A percentile compares a stretch with the other conserved stretches of the same genome.
phyloP scores from a whole-genome alignment of 1,140 invertebrate species.

The Zaprionus tsacasi region DNA sequence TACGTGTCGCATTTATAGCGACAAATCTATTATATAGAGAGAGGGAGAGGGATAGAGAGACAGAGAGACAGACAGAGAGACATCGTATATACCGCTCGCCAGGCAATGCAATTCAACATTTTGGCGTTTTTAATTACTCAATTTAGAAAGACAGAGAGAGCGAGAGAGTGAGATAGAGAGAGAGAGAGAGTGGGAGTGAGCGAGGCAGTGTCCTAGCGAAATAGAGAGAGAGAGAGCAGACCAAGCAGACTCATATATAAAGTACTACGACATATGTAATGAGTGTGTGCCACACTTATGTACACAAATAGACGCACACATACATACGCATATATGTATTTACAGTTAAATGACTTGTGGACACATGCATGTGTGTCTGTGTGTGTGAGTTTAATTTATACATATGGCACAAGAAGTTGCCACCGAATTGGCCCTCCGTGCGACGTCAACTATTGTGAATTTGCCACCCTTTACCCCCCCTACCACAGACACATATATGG shows the following conservation, averaged over 20 bases:
- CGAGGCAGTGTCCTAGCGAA: not conserved
- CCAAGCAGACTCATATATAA: slow-evolving; percentile 16
- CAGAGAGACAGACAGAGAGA: not conserved
- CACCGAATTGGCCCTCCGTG: slow-evolving; percentile 37
- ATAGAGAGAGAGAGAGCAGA: not conserved
- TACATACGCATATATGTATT: not conserved
- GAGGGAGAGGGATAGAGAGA: not conserved
- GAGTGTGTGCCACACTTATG: not conserved
- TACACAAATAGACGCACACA: slow-evolving; percentile 9
- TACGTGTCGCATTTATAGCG: slow-evolving; percentile 13
- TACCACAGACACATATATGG: not conserved
- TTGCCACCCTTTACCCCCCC: slow-evolving; percentile 5
- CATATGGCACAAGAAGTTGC: slow-evolving; percentile 46
- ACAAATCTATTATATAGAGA: not conserved
- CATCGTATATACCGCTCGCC: not conserved
- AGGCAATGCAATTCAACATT: slow-evolving; percentile 40
- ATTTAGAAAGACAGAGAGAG: slow-evolving; percentile 21
- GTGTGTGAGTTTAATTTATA: slow-evolving; percentile 41
- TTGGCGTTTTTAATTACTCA: slow-evolving; percentile 46
- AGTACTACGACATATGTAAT: slow-evolving; percentile 34
- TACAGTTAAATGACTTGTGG: slow-evolving; percentile 46
- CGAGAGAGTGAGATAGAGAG: too few species aligned
- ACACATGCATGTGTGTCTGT: slow-evolving; percentile 17
- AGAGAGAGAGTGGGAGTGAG: not conserved
- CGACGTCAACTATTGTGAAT: slow-evolving; percentile 42